phyloP scores from a whole-genome alignment of 2,888 invertebrate genomes.

The Seladonia tumulorum region DNA sequence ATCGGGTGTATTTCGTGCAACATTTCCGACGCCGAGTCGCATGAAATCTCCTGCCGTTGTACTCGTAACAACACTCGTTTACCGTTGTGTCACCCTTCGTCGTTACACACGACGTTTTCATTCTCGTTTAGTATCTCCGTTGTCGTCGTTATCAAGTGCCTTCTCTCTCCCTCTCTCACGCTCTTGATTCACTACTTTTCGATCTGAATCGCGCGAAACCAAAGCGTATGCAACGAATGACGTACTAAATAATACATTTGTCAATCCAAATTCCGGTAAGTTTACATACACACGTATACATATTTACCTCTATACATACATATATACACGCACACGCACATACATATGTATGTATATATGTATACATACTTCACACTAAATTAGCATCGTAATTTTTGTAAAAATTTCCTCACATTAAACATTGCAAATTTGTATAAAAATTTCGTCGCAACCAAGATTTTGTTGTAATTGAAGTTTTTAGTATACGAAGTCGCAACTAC shows the following conservation, averaged over 20 bases:
- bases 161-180: slow-evolving; percentile 53
- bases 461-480: not conserved
- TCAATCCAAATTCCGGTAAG: slow-evolving; percentile 1
- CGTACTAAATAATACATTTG: slow-evolving; percentile 22
- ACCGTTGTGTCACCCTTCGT: slow-evolving; percentile 45
- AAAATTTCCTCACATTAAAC: not conserved
- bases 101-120: slow-evolving; percentile 51
- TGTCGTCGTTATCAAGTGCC: slow-evolving; percentile 64
- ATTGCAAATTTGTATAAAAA: not conserved
- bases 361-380: not conserved
- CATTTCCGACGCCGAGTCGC: slow-evolving; percentile 56
- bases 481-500: not conserved
- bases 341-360: no score
- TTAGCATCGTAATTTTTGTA: not conserved
- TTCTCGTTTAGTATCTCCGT: slow-evolving; percentile 42
- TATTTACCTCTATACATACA: not conserved
- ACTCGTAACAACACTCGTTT: slow-evolving; percentile 44
- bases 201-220: slow-evolving; percentile 48
- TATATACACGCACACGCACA: no score
- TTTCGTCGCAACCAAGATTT: not conserved
- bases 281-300: not conserved
- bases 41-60: slow-evolving; percentile 55
- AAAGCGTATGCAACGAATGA: slow-evolving; percentile 48
- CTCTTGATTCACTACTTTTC: slow-evolving; percentile 51
- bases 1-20: slow-evolving; percentile 58